Evolutionary conservation across 2,888 invertebrate genomes (phyloP), one percentile per base, ranked within the genome.

Genomic region (Linnaemya tessellans): DNA sequence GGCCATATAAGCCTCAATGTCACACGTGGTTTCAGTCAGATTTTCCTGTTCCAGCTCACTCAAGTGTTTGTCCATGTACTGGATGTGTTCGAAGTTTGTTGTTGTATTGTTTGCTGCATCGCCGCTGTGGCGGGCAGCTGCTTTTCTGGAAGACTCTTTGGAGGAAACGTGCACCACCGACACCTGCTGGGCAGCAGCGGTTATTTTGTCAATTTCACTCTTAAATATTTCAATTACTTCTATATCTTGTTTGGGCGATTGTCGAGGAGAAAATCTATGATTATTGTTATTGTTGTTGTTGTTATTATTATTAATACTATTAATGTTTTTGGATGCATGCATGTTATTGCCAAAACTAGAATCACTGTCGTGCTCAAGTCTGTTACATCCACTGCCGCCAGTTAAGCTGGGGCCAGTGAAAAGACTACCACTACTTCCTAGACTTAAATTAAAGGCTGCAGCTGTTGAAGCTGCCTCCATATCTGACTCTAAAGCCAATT

Each of bases 1-100:
- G 51, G 92, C 93, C 93, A 93, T 93, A 64, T 93, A 93, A 70
- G 91, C 90, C 46, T 90, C 93, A 77, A 93, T 93, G 88, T 93
- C 92, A 84, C 91, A 92, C 13, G 92, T 92, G 25, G 90, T 90
- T 9, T 91, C 92, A 18, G 91, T 90, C 79, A 92, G 86, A 86
- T 91, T 89, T 88, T 93, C 92, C 84, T 91, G 92, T 87, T 92
- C 91, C 65, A 93, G 89, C 80, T 92, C 93, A 83, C 92, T 90
- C 78, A 93, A 89, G 87, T 93, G 93, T 87, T 91, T 92, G 89
- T 93, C 93, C 92, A 93, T 92, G 71, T 89, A 91, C 75, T 91
- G 89, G 10, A 90, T 88, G 70, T 89, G 89, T 75, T 90, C 85
- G 80, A 89, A 89, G 56, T 87, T n/a, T 38, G 60, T n/a, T 38